phyloP scores from a whole-genome alignment of 2,797 vertebrate genomes.

The Cetoscarus ocellatus region DNA sequence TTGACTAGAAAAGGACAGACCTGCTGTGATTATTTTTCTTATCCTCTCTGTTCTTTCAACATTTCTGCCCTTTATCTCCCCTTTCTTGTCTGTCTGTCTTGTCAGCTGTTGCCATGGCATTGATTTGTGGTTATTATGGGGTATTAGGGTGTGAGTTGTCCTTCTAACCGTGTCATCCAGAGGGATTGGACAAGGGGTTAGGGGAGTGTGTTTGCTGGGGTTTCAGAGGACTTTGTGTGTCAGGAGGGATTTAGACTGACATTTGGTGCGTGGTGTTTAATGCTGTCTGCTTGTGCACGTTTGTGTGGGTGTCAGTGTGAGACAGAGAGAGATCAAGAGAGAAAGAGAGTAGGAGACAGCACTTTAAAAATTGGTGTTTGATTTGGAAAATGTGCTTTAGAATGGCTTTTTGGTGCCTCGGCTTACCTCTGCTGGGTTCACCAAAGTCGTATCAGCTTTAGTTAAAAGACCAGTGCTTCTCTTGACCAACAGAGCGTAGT shows the following conservation, averaged over 20 bases:
- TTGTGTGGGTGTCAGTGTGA: conserved; percentile 22
- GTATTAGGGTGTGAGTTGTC: conserved; percentile 64
- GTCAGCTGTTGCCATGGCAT: conserved; percentile 61
- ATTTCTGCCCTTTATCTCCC: conserved; percentile 41
- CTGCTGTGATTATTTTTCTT: conserved; percentile 34
- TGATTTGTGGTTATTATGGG: conserved; percentile 67
- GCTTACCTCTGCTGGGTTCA: conserved; percentile 11
- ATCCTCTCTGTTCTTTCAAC: conserved; percentile 42
- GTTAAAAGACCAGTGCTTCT: not conserved
- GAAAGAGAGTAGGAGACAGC: not conserved
- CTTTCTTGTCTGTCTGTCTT: conserved; percentile 43
- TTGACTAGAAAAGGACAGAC: conserved; percentile 31
- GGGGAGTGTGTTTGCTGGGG: conserved; percentile 57
- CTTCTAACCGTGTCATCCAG: conserved; percentile 61
- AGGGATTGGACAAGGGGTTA: conserved; percentile 67
- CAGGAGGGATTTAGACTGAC: conserved; percentile 68
- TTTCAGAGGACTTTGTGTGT: conserved; percentile 57
- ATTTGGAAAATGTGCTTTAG: conserved; percentile 28
- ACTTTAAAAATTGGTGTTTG: conserved; percentile 4
- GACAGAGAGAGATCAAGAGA: not conserved
- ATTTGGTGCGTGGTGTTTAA: conserved; percentile 51
- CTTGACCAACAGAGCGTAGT: not conserved
- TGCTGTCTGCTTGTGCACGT: conserved; percentile 14
- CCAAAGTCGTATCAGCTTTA: conserved; percentile 1
- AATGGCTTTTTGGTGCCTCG: not conserved